Evolutionary conservation across 2,113 vertebrate genomes (phyloP), one percentile per base, ranked within the genome.

Genomic region (Pygoscelis adeliae): DNA sequence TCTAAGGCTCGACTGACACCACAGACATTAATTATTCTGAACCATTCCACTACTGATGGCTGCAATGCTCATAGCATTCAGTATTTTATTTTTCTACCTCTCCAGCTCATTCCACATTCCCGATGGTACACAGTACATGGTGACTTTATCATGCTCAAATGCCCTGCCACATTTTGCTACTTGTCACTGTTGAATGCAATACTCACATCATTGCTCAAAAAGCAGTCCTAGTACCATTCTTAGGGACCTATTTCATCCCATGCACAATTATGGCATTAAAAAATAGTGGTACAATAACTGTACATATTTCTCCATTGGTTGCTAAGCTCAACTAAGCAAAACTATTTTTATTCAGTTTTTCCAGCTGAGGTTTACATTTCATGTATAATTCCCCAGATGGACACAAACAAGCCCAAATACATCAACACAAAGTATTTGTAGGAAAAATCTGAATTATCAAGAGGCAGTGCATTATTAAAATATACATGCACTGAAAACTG

Each of bases 91-190:
- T 62, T 76, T 55, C 59, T 53, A 46, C 47, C 38, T 89, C 50
- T 70, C 32, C 38, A 87, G 55, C 15, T 87, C 46, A 76, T 71
- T 95, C 72, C 47, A 84, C 15, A 23, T 36, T 89, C 71, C 49
- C 3, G 7, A 3, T 2, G 3, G 30, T 11, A 77, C 23, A 50
- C 47, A 19, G n/a, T 9, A 29, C 52, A 11, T 1, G 10, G 46
- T 32, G 83, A 47, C 50, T 92, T 86, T 47, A 44, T 58, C 65
- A 52, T 5, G 22, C 11, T 69, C 34, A 88, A 55, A 88, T 50
- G 66, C 65, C 16, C 49, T 74, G 53, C 22, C 36, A 9, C 36
- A 11, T 81, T 81, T 87, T 77, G 27, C 72, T 86, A 1, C 0
- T 1, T 38, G 22, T 71, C 34, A 50, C 50, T 77, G 59, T 42